These are phyloP conservation scores for Bovichtus variegatus DNA, from an alignment of 2,797 vertebrate genomes.

Conservation along the genomic window DNA sequence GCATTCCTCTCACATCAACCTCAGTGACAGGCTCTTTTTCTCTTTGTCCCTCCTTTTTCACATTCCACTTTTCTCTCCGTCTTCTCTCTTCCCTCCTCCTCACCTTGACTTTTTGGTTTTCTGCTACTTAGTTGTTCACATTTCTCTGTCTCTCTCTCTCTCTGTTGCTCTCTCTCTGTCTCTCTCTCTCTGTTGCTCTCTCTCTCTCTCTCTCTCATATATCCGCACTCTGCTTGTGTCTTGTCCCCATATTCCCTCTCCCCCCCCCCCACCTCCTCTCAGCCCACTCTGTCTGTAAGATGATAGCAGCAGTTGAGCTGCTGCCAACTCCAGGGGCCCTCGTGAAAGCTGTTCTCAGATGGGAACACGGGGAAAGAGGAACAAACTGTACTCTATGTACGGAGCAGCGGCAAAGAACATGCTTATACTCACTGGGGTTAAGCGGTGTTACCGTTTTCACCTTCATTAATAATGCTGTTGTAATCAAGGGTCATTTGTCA, in stretches of 20 bases:
- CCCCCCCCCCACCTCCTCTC: not conserved
- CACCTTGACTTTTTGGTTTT: not conserved
- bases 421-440: constrained; percentile 5
- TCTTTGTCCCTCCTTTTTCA: constrained; percentile 28
- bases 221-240: constrained; percentile 18
- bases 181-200: constrained; percentile 3
- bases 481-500: not conserved
- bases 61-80: constrained; percentile 35
- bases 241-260: constrained; percentile 37
- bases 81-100: constrained; percentile 5
- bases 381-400: constrained; percentile 74
- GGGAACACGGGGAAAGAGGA: constrained; percentile 51
- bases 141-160: constrained; percentile 10
- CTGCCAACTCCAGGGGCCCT: constrained; percentile 73
- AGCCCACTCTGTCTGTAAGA: constrained; percentile 66
- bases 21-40: constrained; percentile 35
- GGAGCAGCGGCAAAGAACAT: constrained; percentile 30
- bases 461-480: not conserved
- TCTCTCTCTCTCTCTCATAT: constrained; percentile 10
- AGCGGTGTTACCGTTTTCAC: not conserved
- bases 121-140: constrained; percentile 12
- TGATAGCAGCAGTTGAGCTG: constrained; percentile 67
- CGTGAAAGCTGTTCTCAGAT: constrained; percentile 69
- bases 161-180: constrained; percentile 8
- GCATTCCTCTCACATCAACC: constrained; percentile 65